phyloP scores from a whole-genome alignment of 2,797 vertebrate genomes.

The Melanitta fusca region DNA sequence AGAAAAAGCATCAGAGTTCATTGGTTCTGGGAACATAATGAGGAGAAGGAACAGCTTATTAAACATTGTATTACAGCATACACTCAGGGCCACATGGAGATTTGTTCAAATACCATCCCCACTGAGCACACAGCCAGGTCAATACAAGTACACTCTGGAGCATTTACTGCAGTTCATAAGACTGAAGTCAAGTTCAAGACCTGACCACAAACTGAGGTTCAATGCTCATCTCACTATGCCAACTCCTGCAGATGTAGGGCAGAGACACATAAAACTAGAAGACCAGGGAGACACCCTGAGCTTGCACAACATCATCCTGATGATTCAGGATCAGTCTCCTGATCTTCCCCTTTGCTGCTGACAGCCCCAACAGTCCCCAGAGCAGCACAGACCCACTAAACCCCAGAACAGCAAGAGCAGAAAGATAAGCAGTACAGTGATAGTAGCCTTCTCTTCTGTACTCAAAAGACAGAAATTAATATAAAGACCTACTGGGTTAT shows the following conservation, averaged over 20 bases:
- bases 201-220: neutral
- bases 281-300: neutral
- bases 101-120: neutral
- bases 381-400: neutral
- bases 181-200: neutral
- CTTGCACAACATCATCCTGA: rapidly evolving
- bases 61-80: neutral
- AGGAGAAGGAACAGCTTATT: neutral
- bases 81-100: neutral
- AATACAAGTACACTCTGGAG: neutral
- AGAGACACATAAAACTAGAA: neutral
- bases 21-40: neutral
- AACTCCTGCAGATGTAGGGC: neutral
- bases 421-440: rapidly evolving
- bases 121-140: neutral
- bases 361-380: no score
- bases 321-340: neutral
- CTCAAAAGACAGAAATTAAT: no score
- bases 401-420: neutral
- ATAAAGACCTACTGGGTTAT: no score
- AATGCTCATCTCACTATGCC: neutral
- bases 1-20: neutral
- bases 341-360: neutral
- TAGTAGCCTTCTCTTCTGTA: neutral
- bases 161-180: neutral